These are phyloP conservation scores for Zaprionus africanus DNA, from an alignment of 1,140 invertebrate species.

Conservation along the genomic window DNA sequence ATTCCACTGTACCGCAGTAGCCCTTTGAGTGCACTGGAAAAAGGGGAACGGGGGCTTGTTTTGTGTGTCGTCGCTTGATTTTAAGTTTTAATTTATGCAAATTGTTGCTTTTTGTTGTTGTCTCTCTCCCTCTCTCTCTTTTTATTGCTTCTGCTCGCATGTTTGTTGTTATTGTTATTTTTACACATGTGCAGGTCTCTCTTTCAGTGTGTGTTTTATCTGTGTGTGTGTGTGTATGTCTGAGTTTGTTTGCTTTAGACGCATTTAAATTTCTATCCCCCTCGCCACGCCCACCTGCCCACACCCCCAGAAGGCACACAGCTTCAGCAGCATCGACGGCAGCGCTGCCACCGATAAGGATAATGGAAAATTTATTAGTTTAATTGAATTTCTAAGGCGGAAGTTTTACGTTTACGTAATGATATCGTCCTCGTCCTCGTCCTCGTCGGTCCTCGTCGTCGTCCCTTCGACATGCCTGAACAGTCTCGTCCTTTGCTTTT, in stretches of 20 bases:
- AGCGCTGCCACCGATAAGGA: constrained; percentile 80
- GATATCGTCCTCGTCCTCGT: constrained; percentile 66
- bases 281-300: constrained; percentile 5
- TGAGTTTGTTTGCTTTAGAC: constrained; percentile 69
- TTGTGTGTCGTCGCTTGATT: constrained; percentile 56
- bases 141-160: constrained; percentile 37
- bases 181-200: constrained; percentile 25
- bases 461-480: constrained; percentile 44
- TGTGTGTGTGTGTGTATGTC: constrained; percentile 1
- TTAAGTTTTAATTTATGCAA: constrained; percentile 84
- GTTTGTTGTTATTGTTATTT: constrained; percentile 30
- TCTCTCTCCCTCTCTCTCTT: constrained; percentile 41
- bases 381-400: constrained; percentile 84
- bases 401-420: constrained; percentile 83
- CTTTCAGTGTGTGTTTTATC: constrained; percentile 5
- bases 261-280: constrained; percentile 60
- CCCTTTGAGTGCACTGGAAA: neutral
- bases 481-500: constrained; percentile 33
- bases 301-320: neutral
- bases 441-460: constrained; percentile 44
- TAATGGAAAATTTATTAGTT: constrained; percentile 84
- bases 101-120: constrained; percentile 77
- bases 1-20: neutral
- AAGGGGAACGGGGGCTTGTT: constrained; percentile 8
- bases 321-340: constrained; percentile 35